Evolutionary conservation across 2,113 vertebrate species (phyloP).

Genomic region (Pipa parva): DNA sequence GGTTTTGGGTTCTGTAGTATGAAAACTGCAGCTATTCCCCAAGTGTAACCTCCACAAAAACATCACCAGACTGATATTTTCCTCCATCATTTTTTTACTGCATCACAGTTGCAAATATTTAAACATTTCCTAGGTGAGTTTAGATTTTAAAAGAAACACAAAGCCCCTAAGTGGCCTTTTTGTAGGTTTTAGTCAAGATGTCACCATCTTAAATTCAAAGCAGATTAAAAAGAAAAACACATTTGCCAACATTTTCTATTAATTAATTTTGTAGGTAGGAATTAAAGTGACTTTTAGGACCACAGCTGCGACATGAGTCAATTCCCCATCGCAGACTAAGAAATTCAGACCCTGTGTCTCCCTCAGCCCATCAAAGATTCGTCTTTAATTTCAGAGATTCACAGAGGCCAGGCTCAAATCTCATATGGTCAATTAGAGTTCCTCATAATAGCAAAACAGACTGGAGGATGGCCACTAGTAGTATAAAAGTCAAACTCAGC

Average conservation of each 20-base stretch:
- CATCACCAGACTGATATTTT: no score
- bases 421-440: slow-evolving; percentile 43
- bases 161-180: neutral
- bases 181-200: neutral
- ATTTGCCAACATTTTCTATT: slow-evolving; percentile 28
- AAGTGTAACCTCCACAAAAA: no score
- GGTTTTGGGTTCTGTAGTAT: no score
- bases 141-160: no score
- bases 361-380: slow-evolving; percentile 41
- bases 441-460: slow-evolving; percentile 40
- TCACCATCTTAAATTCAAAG: slow-evolving; percentile 25
- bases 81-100: no score
- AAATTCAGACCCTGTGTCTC: slow-evolving; percentile 32
- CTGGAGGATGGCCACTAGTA: slow-evolving; percentile 34
- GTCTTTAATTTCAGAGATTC: slow-evolving; percentile 42
- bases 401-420: slow-evolving; percentile 37
- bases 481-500: slow-evolving; percentile 35
- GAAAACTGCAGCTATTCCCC: no score
- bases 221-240: slow-evolving; percentile 24
- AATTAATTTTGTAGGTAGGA: slow-evolving; percentile 34
- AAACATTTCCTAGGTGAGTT: no score
- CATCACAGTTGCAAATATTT: no score
- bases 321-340: slow-evolving; percentile 27
- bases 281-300: slow-evolving; percentile 33
- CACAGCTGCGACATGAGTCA: slow-evolving; percentile 35